These are phyloP conservation scores for Mormyrops attenuatus DNA, from an alignment of 2,797 vertebrate species.

Conservation along the genomic window DNA sequence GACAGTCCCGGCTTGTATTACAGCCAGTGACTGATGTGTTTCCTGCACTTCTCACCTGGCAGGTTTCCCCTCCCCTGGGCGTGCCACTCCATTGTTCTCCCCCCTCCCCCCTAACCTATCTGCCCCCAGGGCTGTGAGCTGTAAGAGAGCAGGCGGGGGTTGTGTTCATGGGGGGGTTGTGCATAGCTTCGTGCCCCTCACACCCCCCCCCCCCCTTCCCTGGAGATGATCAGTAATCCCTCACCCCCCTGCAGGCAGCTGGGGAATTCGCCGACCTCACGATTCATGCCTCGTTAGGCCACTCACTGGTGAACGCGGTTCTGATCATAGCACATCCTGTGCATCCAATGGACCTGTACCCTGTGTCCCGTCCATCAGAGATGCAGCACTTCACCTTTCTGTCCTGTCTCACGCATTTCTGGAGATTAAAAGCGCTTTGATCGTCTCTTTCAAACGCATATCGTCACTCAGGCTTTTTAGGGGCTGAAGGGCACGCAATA, in stretches of 20 bases:
- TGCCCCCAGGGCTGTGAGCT: neutral
- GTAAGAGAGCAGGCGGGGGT: neutral
- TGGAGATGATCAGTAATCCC: neutral
- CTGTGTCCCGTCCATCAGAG: neutral
- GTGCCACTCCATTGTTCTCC: neutral
- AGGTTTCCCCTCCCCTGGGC: neutral
- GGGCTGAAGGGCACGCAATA: neutral
- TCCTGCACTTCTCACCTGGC: neutral
- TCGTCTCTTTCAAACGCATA: constrained; percentile 1
- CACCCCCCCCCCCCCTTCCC: neutral
- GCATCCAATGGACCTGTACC: neutral
- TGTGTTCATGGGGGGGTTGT: neutral
- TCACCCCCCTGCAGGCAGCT: neutral
- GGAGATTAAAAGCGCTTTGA: neutral
- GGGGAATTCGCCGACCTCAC: neutral
- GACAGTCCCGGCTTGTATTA: neutral
- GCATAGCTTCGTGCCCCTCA: neutral
- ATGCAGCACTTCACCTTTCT: neutral
- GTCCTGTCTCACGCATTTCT: neutral
- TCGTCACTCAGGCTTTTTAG: neutral
- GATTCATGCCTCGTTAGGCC: neutral
- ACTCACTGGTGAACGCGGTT: neutral
- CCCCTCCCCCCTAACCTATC: neutral
- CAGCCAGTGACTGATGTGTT: neutral
- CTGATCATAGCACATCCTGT: neutral